Percentiles rank a stretch among this genome's conserved stretches.
Conservation (phyloP, 2,888 invertebrate genomes). For the Sipunculus nudus region DNA sequence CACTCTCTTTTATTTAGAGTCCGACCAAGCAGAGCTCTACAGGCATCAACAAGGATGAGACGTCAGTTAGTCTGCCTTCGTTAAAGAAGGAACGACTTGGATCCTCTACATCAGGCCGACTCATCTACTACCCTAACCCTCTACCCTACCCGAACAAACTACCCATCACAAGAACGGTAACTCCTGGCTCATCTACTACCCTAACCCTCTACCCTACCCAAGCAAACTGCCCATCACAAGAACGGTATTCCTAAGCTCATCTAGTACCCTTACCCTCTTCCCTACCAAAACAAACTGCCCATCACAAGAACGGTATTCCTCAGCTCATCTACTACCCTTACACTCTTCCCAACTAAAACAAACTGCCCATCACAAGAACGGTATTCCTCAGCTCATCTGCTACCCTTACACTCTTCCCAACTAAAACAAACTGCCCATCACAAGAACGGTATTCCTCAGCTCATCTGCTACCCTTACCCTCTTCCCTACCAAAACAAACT, state of each 20-base stretch:
- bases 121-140: constrained; percentile 61
- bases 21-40: no score
- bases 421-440: no score
- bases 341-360: no score
- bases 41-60: no score
- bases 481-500: constrained; percentile 58
- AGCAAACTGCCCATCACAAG: constrained; percentile 57
- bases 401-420: no score
- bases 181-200: constrained; percentile 56
- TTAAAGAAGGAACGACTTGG: constrained; percentile 35
- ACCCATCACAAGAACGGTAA: constrained; percentile 58
- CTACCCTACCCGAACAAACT: constrained; percentile 59
- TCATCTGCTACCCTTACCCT: constrained; percentile 61
- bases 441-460: no score
- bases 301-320: constrained; percentile 58
- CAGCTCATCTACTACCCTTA: no score
- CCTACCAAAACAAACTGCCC: constrained; percentile 57
- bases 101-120: constrained; percentile 45
- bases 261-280: constrained; percentile 61
- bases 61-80: constrained; percentile 24
- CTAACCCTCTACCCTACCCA: constrained; percentile 61
- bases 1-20: no score
- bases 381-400: no score
- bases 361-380: no score
- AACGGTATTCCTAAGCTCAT: constrained; percentile 55